A percentile compares a stretch with the other conserved stretches of the same genome.
phyloP scores from a whole-genome alignment of 2,797 vertebrate genomes.

The Lutjanus campechanus region DNA sequence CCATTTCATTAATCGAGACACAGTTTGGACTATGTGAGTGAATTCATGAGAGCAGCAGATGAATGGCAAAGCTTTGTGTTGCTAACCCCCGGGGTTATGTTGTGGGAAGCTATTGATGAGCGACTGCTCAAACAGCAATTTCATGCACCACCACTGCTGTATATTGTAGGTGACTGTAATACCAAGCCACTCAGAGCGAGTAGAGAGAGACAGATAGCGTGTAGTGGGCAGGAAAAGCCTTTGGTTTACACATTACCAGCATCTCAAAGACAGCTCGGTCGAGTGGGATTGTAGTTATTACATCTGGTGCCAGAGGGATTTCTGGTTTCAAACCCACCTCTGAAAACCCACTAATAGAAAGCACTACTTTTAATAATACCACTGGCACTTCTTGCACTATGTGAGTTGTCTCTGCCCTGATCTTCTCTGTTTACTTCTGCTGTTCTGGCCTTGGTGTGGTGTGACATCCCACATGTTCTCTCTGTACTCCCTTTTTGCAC shows the following conservation, averaged over 20 bases:
- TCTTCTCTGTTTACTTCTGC: conserved; percentile 70
- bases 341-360: conserved; percentile 54
- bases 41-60: conserved; percentile 41
- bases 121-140: conserved; percentile 45
- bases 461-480: conserved; percentile 71
- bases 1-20: conserved; percentile 38
- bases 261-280: conserved; percentile 44
- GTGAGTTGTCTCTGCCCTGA: conserved; percentile 62
- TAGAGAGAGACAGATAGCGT: conserved; percentile 28
- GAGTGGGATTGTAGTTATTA: conserved; percentile 34
- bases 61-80: conserved; percentile 43
- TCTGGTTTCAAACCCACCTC: conserved; percentile 38
- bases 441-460: conserved; percentile 69
- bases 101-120: conserved; percentile 30
- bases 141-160: conserved; percentile 16
- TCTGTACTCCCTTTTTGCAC: conserved; percentile 81
- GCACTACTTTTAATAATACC: conserved; percentile 52
- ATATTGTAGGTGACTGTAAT: conserved; percentile 56
- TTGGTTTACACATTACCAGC: conserved; percentile 58
- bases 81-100: conserved; percentile 26
- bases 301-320: conserved; percentile 49
- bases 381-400: conserved; percentile 63
- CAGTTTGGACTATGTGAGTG: conserved; percentile 30
- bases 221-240: conserved; percentile 24
- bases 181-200: conserved; percentile 39